Evolutionary conservation across 2,888 invertebrate species (phyloP), one percentile per base, ranked within the genome.

Genomic region (Zelleria hepariella): DNA sequence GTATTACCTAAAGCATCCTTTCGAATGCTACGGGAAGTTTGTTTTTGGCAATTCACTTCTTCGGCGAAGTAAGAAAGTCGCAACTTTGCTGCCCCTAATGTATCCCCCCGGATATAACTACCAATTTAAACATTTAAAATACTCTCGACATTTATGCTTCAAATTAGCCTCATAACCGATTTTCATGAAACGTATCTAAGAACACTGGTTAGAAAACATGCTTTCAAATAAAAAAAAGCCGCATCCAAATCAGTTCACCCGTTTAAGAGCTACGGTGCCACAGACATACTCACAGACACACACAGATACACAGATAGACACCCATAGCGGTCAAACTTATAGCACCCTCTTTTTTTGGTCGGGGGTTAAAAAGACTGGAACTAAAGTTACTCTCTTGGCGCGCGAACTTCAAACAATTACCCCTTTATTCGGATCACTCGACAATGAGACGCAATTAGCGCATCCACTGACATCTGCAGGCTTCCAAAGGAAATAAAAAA

Each of bases 381-480:
- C 18, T n/a, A n/a, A 24, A 57, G 48, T 48, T 52, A 47, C 54
- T 61, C 51, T 25, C n/a, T 23, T n/a, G 27, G 48, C 7, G 57
- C 24, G 47, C 54, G 60, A 76, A 82, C 78, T 84, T 79, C 72
- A 75, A 78, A 82, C 78, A 82, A 82, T 84, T 75, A 82, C 79
- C 71, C 78, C 78, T 82, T 82, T 80, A 80, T 80, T 78, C 77
- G 66, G 70, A 74, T 65, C 71, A 73, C 66, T 68, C 64, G 70
- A 84, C 84, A 84, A 85, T 82, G 72, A 69, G 74, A 78, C 77
- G 76, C 82, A 85, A 86, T 86, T 86, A 85, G 79, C 72, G 64
- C 68, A 71, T 69, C 66, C 69, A 67, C 67, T 73, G 73, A 74
- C 72, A 70, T 67, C 73, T 67, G 64, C 65, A 65, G 67, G 73